Evolutionary conservation across 2,888 invertebrate genomes (phyloP).

Genomic region (Seladonia tumulorum): DNA sequence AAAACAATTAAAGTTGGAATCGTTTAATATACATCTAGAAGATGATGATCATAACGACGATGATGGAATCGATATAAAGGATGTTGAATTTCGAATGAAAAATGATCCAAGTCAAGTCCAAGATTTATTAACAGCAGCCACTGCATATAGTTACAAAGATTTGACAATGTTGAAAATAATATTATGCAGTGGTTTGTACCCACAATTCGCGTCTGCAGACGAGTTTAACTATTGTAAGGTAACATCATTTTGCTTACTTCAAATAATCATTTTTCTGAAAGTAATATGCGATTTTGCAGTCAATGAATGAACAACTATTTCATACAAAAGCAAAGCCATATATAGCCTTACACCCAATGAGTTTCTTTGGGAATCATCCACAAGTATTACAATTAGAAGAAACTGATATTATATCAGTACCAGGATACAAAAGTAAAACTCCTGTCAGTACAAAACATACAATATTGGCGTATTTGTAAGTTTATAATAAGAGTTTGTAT

Average conservation of each 20-base stretch:
- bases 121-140: slow-evolving; percentile 87
- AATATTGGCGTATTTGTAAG: slow-evolving; percentile 94
- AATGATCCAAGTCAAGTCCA: slow-evolving; percentile 91
- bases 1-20: slow-evolving; percentile 91
- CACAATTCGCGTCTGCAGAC: slow-evolving; percentile 97
- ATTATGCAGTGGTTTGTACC: slow-evolving; percentile 96
- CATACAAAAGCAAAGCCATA: slow-evolving; percentile 95
- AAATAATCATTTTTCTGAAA: slow-evolving; percentile 7
- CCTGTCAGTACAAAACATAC: slow-evolving; percentile 94
- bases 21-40: slow-evolving; percentile 89
- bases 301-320: slow-evolving; percentile 91
- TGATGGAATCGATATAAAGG: slow-evolving; percentile 89
- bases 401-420: slow-evolving; percentile 88
- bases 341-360: slow-evolving; percentile 95
- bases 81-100: slow-evolving; percentile 94
- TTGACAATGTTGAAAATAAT: slow-evolving; percentile 91
- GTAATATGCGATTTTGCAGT: slow-evolving; percentile 84
- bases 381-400: slow-evolving; percentile 92
- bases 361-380: slow-evolving; percentile 93
- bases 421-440: slow-evolving; percentile 89
- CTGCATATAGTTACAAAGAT: slow-evolving; percentile 88
- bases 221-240: slow-evolving; percentile 96
- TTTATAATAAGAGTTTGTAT: slow-evolving; percentile 65
- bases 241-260: slow-evolving; percentile 56
- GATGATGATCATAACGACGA: slow-evolving; percentile 86